phyloP scores from a whole-genome alignment of 2,113 vertebrate species.

The Fulmarus glacialis region DNA sequence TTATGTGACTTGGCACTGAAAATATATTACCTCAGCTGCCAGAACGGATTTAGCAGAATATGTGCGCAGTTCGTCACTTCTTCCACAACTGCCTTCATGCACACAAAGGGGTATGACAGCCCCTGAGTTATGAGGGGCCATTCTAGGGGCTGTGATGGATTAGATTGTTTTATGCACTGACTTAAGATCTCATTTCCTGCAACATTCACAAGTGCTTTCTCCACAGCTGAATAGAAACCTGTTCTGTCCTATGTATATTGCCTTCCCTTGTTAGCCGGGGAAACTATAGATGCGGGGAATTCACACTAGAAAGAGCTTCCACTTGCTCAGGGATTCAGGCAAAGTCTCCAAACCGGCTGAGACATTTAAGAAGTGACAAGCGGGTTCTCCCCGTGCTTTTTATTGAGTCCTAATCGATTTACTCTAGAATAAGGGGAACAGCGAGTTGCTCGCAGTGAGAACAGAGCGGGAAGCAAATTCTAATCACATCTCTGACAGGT shows the following conservation, averaged over 20 bases:
- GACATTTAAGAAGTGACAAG: conserved; percentile 57
- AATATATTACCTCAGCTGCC: conserved; percentile 83
- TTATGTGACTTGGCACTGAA: conserved; percentile 84
- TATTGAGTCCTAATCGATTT: conserved; percentile 24
- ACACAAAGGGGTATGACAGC: conserved; percentile 74
- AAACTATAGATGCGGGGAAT: background rate
- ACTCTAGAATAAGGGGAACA: background rate
- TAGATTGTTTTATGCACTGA: conserved; percentile 85
- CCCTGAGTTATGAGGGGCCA: conserved; percentile 83
- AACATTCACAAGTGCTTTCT: conserved; percentile 82
- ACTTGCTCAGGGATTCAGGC: conserved; percentile 37
- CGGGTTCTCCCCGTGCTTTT: background rate
- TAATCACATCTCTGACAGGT: conserved; percentile 2
- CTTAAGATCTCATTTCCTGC: conserved; percentile 87
- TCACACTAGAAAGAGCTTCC: conserved; percentile 13
- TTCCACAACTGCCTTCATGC: conserved; percentile 73
- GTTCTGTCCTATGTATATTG: conserved; percentile 30
- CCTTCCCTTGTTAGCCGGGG: conserved; percentile 41
- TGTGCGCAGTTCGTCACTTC: conserved; percentile 78
- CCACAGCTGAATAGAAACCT: conserved; percentile 71
- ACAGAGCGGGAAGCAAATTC: background rate
- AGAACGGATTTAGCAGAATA: conserved; percentile 83
- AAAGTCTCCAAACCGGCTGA: conserved; percentile 39
- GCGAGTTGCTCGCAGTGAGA: background rate
- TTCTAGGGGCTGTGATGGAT: conserved; percentile 82